These are phyloP conservation scores for Tetraodon nigroviridis DNA, from an alignment of 2,113 vertebrate genomes.

Conservation along the genomic window DNA sequence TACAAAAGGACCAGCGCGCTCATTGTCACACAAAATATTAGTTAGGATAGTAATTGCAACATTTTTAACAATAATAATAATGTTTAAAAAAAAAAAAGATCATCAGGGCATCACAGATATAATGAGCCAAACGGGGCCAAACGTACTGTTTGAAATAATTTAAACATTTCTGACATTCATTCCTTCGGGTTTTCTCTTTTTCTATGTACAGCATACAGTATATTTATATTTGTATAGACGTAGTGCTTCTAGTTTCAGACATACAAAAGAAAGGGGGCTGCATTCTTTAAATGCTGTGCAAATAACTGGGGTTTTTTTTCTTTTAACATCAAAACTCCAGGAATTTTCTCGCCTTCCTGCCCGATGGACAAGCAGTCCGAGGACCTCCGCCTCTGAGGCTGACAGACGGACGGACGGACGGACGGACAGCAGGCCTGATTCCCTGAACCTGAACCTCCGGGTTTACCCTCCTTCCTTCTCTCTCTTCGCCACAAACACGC, in stretches of 20 bases:
- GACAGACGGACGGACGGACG: conserved; percentile 5
- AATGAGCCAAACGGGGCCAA: conserved; percentile 77
- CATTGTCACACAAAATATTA: conserved; percentile 68
- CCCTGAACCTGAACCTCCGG: too few relatives aligned
- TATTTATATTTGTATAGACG: conserved; percentile 66
- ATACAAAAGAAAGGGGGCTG: conserved; percentile 63
- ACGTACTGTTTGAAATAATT: conserved; percentile 69
- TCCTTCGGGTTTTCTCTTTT: conserved; percentile 49
- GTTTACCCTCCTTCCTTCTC: too few relatives aligned
- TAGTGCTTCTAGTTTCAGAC: conserved; percentile 66
- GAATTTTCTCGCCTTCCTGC: conserved; percentile 30
- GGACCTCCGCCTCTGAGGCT: neutral
- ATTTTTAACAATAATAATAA: conserved; percentile 24
- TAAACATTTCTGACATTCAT: conserved; percentile 75
- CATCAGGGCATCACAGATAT: conserved; percentile 82
- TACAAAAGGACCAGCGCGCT: conserved; percentile 68
- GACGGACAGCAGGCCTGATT: conserved; percentile 1
- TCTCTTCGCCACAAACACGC: too few relatives aligned
- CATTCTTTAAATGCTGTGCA: conserved; percentile 80
- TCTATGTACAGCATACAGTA: conserved; percentile 54
- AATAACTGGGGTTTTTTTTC: conserved; percentile 58
- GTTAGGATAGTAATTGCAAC: conserved; percentile 53
- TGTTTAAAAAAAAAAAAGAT: conserved; percentile 66
- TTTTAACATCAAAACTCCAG: conserved; percentile 34
- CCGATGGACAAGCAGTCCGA: too few relatives aligned